Evolutionary conservation across 2,113 vertebrate genomes (phyloP).

Genomic region (Colossoma macropomum): DNA sequence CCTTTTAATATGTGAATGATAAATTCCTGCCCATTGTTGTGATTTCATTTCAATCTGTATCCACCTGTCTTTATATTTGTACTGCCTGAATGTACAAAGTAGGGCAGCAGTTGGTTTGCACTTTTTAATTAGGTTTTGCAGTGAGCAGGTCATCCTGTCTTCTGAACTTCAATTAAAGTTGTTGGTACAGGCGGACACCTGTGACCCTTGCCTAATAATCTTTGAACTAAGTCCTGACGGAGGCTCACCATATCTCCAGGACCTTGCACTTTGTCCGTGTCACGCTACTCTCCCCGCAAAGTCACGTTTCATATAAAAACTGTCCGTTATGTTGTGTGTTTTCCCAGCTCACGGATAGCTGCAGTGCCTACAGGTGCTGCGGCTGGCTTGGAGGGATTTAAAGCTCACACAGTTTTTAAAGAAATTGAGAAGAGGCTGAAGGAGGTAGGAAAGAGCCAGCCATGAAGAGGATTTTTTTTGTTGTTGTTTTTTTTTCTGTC

Average conservation of each 20-base stretch:
- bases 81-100: no score
- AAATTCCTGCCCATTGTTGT: no score
- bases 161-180: no score
- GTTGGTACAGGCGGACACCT: not conserved
- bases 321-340: not conserved
- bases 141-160: no score
- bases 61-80: no score
- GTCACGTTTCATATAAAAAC: no score
- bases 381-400: conserved; percentile 81
- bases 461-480: not conserved
- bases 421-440: conserved; percentile 91
- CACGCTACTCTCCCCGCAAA: no score
- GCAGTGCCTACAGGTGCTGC: conserved; percentile 79
- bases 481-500: not conserved
- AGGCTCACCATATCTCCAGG: not conserved
- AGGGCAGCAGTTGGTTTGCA: no score
- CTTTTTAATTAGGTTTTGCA: no score
- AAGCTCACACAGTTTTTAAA: conserved; percentile 85
- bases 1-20: no score
- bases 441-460: conserved; percentile 76
- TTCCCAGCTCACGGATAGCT: conserved; percentile 69
- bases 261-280: not conserved
- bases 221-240: not conserved
- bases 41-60: no score
- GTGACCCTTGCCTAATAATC: not conserved